Evolutionary conservation across 2,888 invertebrate genomes (phyloP).

Genomic region (Xanthorhoe designata): DNA sequence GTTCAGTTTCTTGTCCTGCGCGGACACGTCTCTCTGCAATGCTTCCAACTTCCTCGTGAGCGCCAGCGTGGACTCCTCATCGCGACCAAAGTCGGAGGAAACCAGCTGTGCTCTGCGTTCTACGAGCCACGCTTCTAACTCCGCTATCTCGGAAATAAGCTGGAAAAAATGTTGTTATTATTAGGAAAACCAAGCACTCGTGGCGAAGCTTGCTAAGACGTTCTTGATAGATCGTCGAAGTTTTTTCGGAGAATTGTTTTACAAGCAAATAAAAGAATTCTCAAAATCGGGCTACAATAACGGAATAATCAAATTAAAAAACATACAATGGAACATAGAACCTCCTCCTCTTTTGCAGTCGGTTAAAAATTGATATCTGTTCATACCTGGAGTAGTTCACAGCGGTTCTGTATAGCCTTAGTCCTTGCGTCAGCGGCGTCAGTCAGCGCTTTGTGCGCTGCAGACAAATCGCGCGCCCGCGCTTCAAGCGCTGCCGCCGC

Average conservation of each 20-base stretch:
- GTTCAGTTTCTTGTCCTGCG: slow-evolving; percentile 90
- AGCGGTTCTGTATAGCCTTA: slow-evolving; percentile 86
- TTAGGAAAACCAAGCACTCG: too few relatives aligned
- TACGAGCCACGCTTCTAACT: slow-evolving; percentile 96
- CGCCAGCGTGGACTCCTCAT: slow-evolving; percentile 95
- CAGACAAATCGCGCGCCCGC: slow-evolving; percentile 88
- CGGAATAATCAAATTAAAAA: too few relatives aligned
- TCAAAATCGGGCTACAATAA: too few relatives aligned
- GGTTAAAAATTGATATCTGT: too few relatives aligned
- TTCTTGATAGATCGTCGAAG: too few relatives aligned
- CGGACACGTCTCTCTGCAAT: slow-evolving; percentile 91
- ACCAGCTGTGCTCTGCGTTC: slow-evolving; percentile 92
- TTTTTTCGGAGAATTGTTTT: too few relatives aligned
- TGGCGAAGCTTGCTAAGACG: too few relatives aligned
- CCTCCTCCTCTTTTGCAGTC: too few relatives aligned
- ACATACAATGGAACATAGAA: too few relatives aligned
- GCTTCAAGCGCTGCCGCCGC: slow-evolving; percentile 90
- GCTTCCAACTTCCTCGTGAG: slow-evolving; percentile 93
- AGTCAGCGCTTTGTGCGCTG: slow-evolving; percentile 88
- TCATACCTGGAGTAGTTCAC: slow-evolving; percentile 64
- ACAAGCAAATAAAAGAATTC: too few relatives aligned
- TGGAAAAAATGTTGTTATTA: slow-evolving; percentile 62
- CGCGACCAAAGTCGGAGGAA: slow-evolving; percentile 94
- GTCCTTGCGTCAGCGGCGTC: slow-evolving; percentile 91
- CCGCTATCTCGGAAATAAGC: slow-evolving; percentile 95